Base-by-base conservation (phyloP, 2,113 vertebrate genomes). In the Nyctibius bracteatus region DNA sequence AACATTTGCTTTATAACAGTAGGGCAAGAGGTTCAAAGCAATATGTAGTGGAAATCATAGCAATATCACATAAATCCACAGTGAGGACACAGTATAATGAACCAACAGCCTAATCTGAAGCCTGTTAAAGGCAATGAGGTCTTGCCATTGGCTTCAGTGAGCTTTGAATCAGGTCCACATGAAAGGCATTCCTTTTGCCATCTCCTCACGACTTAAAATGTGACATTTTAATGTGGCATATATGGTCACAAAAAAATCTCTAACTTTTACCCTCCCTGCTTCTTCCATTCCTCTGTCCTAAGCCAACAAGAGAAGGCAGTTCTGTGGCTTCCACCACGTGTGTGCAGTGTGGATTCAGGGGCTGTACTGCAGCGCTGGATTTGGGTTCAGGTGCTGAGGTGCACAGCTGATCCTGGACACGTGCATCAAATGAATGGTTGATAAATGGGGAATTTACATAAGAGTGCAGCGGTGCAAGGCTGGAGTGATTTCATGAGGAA, bases 41-140 rank as follows among this genome's bases (percentile, higher is more conserved):
- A 75, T 82, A 73, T 44, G 75, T 25, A 77, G 15, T 28, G 6
- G 24, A 58, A 65, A 78, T 82, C 28, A 57, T n/a, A 89, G n/a
- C 27, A 88, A 85, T 59, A 88, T 82, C 31, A 88, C 21, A 63
- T 75, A 75, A 96, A 93, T 80, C 72, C 88, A 82, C 74, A 91
- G 18, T 51, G 39, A 62, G 15, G 25, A 86, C 49, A 72, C 4
- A 39, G 61, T 65, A 71, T 83, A 93, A 87, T 73, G 67, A 84
- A 55, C 44, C 79, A 91, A 7, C 23, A 19, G 12, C 30, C 37
- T 68, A 63, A 71, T 46, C 9, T 74, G 33, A 83, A 84, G 33
- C 37, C 54, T 55, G 27, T 80, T 73, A 86, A 90, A 70, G 21
- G 43, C 43, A 77, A 13, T n/a, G 41, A 57, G 30, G n/a, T 72